Conservation (phyloP, 2,888 invertebrate species). For the Tetragonula carbonaria region DNA sequence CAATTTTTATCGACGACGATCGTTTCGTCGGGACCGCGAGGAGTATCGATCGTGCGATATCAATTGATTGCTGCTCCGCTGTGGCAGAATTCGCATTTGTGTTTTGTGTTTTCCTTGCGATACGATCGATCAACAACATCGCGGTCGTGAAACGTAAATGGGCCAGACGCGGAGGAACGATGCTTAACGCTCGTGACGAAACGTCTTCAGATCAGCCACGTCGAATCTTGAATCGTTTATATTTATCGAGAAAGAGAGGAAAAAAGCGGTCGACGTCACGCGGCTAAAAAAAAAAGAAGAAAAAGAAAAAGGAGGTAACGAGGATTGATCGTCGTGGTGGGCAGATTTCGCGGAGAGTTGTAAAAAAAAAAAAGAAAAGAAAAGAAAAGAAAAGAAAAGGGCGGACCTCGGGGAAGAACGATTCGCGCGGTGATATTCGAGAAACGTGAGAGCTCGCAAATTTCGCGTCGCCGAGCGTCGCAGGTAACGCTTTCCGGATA, state of each 20-base stretch:
- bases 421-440: neutral
- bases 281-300: neutral
- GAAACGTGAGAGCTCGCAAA: neutral
- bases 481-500: neutral
- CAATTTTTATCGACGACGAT: neutral
- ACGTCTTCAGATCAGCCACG: too few relatives aligned
- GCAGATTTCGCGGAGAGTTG: neutral
- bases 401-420: neutral
- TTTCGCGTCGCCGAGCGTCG: neutral
- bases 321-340: neutral
- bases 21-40: slow-evolving; percentile 18
- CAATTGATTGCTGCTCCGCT: slow-evolving; percentile 26
- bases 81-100: slow-evolving; percentile 40
- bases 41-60: neutral
- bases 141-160: neutral
- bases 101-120: slow-evolving; percentile 34
- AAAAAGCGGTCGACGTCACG: neutral
- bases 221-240: neutral
- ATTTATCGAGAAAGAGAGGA: neutral
- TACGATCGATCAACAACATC: slow-evolving; percentile 19
- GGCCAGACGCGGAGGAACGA: neutral
- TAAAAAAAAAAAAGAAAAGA: neutral
- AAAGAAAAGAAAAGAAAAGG: too few relatives aligned
- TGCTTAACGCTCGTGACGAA: neutral
- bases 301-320: neutral